Conservation (phyloP, 2,888 invertebrate species). For the Acholoe squamosa region DNA sequence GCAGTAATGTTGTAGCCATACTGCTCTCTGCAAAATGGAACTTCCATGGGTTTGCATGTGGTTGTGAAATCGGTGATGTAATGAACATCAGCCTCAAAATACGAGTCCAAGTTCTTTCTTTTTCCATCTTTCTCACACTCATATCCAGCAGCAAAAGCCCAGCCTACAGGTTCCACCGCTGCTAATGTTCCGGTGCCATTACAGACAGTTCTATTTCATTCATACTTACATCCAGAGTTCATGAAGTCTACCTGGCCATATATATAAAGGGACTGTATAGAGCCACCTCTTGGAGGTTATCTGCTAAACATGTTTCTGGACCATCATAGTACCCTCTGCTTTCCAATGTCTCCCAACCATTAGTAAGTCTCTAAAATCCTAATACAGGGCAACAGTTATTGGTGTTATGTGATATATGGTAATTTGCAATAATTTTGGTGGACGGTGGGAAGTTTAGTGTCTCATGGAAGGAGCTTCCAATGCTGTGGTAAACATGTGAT, state of each 20-base stretch:
- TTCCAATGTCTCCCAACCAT: not conserved
- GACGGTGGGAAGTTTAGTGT: not conserved
- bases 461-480: not conserved
- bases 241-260: not conserved
- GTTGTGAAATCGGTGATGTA: not conserved
- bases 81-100: not conserved
- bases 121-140: not conserved
- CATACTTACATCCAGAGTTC: not conserved
- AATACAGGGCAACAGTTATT: not conserved
- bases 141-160: not conserved
- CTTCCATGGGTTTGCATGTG: not conserved
- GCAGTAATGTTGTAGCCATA: not conserved
- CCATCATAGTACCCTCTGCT: not conserved
- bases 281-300: not conserved
- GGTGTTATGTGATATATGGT: not conserved
- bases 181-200: not conserved
- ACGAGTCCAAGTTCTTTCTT: not conserved
- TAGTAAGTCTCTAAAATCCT: not conserved
- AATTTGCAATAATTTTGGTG: not conserved
- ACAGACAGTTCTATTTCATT: not conserved
- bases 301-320: not conserved
- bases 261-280: not conserved
- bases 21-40: not conserved
- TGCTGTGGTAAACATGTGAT: too few relatives aligned
- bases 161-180: not conserved